Base-by-base conservation (phyloP, 2,888 invertebrate species). In the Dione juno region DNA sequence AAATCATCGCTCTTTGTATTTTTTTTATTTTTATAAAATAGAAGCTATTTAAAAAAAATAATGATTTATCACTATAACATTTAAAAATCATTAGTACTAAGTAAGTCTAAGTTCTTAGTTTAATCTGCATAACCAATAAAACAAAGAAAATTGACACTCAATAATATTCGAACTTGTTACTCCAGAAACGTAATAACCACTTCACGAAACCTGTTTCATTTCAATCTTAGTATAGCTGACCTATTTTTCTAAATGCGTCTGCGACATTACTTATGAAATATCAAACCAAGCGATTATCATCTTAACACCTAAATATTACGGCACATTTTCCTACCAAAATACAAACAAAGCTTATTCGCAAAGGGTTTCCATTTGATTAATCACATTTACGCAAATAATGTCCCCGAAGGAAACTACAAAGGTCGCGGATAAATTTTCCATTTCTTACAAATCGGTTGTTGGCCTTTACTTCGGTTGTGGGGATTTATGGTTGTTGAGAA, bases 331-430 rank as follows among this genome's bases (percentile, higher is more conserved):
- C 43, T 13, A 14, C 59, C 16, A 35, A n/a, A 67, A 68, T 13
- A 9, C 3, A 28, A 19, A 9, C 48, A 59, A 71, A 45, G 67
- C 58, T 77, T 74, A 74, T 72, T 74, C 75, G 76, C 79, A 78
- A 76, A 75, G 83, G 81, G 77, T 83, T 81, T 81, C 79, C 82
- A 76, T 80, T 79, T 84, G 85, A 85, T 86, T 86, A 83, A 86
- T 86, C 84, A 82, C 78, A 77, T 80, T 79, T 82, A 80, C 81
- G 80, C 76, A 82, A 78, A 81, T 79, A 75, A 78, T 75, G 79
- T 74, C 77, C 72, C 70, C 74, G 74, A 74, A 66, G 67, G 76
- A 78, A 75, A 73, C 76, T 74, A 77, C 71, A 72, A 75, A 74
- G 66, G 73, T 45, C 37, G 45, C 35, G 45, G 64, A 40, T 48